phyloP scores from a whole-genome alignment of 2,888 invertebrate species.

The Dynastes hyllus region DNA sequence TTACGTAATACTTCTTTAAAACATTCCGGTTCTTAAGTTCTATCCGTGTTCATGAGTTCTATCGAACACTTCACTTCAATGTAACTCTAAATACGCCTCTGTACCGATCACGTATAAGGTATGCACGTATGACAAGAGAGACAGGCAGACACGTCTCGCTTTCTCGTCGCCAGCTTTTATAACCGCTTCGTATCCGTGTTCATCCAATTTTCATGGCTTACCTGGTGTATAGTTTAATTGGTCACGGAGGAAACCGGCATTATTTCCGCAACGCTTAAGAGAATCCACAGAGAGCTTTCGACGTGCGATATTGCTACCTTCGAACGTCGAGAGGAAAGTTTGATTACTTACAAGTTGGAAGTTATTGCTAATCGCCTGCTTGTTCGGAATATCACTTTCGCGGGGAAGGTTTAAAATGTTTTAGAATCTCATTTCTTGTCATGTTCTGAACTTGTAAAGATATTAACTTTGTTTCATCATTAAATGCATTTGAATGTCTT shows the following conservation, averaged over 20 bases:
- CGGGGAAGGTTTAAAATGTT: too few relatives aligned
- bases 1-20: too few relatives aligned
- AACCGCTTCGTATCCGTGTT: constrained; percentile 16
- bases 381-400: not conserved
- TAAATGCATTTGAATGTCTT: too few relatives aligned
- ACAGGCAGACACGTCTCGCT: not conserved
- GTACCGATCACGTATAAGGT: not conserved
- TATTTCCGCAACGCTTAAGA: constrained; percentile 22
- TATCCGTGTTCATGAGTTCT: too few relatives aligned
- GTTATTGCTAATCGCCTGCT: constrained; percentile 13
- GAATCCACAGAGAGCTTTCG: constrained; percentile 9
- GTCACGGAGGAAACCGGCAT: constrained; percentile 29
- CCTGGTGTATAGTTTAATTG: constrained; percentile 40
- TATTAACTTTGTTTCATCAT: too few relatives aligned
- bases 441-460: too few relatives aligned
- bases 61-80: too few relatives aligned
- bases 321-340: constrained; percentile 17
- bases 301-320: constrained; percentile 9
- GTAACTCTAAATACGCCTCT: not conserved
- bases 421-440: too few relatives aligned
- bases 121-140: constrained; percentile 7
- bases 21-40: too few relatives aligned
- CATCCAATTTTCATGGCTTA: constrained; percentile 44
- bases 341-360: constrained; percentile 21
- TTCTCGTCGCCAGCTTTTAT: not conserved